Evolutionary conservation across 2,888 invertebrate species (phyloP).

Genomic region (Arrhopalites spinosus): DNA sequence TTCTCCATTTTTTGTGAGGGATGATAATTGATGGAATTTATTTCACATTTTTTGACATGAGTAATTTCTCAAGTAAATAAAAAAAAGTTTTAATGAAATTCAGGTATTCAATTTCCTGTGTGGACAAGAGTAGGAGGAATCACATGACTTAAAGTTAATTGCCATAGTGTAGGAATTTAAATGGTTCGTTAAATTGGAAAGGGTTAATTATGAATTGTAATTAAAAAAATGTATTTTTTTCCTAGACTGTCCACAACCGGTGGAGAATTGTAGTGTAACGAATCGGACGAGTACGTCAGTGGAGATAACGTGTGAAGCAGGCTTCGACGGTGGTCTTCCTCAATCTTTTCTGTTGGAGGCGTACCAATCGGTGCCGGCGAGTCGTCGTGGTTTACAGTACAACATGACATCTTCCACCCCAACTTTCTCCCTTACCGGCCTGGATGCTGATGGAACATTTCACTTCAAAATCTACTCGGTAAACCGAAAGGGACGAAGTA

Average conservation of each 20-base stretch:
- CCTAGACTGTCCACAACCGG: constrained; percentile 80
- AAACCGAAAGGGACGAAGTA: constrained; percentile 81
- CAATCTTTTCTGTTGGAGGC: constrained; percentile 84
- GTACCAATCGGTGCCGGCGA: constrained; percentile 62
- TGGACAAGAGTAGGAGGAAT: too few species aligned
- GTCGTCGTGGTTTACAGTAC: constrained; percentile 59
- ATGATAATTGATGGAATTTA: too few species aligned
- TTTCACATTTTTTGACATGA: too few species aligned
- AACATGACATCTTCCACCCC: constrained; percentile 71
- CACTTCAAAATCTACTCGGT: constrained; percentile 77
- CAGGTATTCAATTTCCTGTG: too few species aligned
- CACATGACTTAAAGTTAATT: too few species aligned
- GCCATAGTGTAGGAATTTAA: too few species aligned
- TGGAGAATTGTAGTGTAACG: constrained; percentile 81
- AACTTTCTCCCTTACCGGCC: constrained; percentile 74
- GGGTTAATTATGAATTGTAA: neutral
- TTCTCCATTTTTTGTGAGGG: too few species aligned
- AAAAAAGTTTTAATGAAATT: too few species aligned
- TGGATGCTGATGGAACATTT: constrained; percentile 79
- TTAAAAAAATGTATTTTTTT: constrained; percentile 24
- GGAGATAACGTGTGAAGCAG: constrained; percentile 79
- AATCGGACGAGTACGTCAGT: constrained; percentile 84
- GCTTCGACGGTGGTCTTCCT: constrained; percentile 87
- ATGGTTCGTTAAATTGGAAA: too few species aligned
- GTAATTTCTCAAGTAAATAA: too few species aligned